Percentiles rank a stretch among this genome's conserved stretches.
These are phyloP conservation scores for Elephantulus edwardii DNA, from an alignment of 2,113 vertebrate genomes.

Conservation along the genomic window DNA sequence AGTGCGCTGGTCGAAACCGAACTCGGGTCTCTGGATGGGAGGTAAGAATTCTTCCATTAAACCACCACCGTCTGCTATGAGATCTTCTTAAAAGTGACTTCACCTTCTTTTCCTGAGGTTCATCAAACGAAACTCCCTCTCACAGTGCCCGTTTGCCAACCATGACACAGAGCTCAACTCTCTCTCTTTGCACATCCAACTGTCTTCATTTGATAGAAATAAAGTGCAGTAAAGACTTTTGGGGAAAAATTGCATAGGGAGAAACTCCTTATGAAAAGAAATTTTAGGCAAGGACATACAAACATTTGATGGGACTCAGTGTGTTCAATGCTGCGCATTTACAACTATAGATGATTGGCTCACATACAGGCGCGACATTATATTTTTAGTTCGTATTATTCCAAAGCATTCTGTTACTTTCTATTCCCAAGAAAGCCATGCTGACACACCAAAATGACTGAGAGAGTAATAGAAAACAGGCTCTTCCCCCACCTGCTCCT, in stretches of 20 bases:
- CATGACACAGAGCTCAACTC: not conserved
- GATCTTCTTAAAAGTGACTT: not conserved
- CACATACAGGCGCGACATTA: not conserved
- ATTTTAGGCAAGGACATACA: not conserved
- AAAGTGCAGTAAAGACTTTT: not conserved
- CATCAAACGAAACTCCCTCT: not conserved
- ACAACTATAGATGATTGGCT: not conserved
- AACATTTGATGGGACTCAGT: no score
- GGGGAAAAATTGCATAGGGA: not conserved
- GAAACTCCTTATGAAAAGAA: not conserved
- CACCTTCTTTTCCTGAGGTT: not conserved
- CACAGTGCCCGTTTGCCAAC: not conserved
- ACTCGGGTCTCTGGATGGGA: not conserved
- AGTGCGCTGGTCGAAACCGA: not conserved
- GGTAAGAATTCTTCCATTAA: not conserved
- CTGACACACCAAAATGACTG: not conserved
- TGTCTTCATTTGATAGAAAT: not conserved
- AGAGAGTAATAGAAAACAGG: not conserved
- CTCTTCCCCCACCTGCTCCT: fast-evolving
- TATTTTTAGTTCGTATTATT: not conserved
- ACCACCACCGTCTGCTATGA: not conserved
- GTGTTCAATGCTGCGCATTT: no score
- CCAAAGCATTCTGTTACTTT: not conserved
- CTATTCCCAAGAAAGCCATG: not conserved
- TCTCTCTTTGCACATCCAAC: not conserved